Conservation (phyloP, 2,888 invertebrate genomes). For the Mantis religiosa region DNA sequence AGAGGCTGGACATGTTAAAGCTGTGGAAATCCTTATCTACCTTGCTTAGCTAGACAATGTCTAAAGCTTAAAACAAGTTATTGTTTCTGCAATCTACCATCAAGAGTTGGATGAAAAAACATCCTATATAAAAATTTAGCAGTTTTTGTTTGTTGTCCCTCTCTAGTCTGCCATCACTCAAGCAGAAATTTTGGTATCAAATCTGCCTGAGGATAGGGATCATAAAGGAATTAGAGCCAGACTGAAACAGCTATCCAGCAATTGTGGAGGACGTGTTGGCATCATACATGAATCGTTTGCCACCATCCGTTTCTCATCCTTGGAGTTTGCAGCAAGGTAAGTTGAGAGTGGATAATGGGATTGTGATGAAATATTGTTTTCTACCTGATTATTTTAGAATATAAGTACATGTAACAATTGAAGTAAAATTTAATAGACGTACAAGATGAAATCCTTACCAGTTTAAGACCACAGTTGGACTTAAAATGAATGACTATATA, state of each 20-base stretch:
- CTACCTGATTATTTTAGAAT: background rate
- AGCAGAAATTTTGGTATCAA: conserved; percentile 62
- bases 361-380: background rate
- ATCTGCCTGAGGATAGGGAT: conserved; percentile 61
- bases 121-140: background rate
- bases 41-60: too few relatives aligned
- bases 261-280: conserved; percentile 75
- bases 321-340: conserved; percentile 68
- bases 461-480: too few relatives aligned
- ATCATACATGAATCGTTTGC: conserved; percentile 61
- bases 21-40: too few relatives aligned
- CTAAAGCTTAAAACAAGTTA: too few relatives aligned
- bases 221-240: conserved; percentile 55
- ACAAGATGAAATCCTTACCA: too few relatives aligned
- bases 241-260: conserved; percentile 67
- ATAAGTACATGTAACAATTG: too few relatives aligned
- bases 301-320: conserved; percentile 63
- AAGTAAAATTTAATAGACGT: too few relatives aligned
- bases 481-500: too few relatives aligned
- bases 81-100: too few relatives aligned
- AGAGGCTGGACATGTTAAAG: too few relatives aligned
- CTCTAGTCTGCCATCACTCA: conserved; percentile 30
- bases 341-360: conserved; percentile 20
- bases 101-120: too few relatives aligned
- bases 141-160: background rate